A percentile compares a stretch with the other conserved stretches of the same genome.
Conservation (phyloP, 2,797 vertebrate species). For the Paratrypauchen microcephalus region DNA sequence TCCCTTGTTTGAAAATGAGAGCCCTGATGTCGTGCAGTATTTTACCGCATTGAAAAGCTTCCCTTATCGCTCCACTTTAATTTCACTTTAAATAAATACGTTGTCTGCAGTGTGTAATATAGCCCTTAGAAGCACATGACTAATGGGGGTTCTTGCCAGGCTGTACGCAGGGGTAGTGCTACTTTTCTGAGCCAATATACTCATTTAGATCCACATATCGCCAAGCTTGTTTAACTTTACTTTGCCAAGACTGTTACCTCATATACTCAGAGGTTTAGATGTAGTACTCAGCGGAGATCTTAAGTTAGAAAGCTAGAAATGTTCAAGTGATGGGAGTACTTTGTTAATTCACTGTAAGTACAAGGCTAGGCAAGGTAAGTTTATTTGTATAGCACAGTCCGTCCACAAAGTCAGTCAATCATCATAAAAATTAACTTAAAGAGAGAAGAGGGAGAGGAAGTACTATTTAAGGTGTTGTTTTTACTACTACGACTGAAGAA, state of each 20-base stretch:
- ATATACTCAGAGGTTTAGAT: slow-evolving; percentile 24
- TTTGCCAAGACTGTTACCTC: slow-evolving; percentile 30
- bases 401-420: too few relatives aligned
- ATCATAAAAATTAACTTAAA: too few relatives aligned
- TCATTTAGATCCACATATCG: slow-evolving; percentile 52
- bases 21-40: slow-evolving; percentile 35
- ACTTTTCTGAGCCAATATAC: slow-evolving; percentile 50
- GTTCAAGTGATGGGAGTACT: too few relatives aligned
- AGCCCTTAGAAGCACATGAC: slow-evolving; percentile 42
- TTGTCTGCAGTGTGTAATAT: slow-evolving; percentile 36
- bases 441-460: too few relatives aligned
- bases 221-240: slow-evolving; percentile 46
- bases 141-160: slow-evolving; percentile 48
- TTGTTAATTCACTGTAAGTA: too few relatives aligned
- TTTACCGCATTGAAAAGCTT: slow-evolving; percentile 17
- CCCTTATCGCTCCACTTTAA: slow-evolving; percentile 43
- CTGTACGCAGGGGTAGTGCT: slow-evolving; percentile 24
- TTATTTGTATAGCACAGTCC: too few relatives aligned
- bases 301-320: too few relatives aligned
- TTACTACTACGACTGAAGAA: too few relatives aligned
- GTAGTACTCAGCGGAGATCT: slow-evolving; percentile 7
- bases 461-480: too few relatives aligned
- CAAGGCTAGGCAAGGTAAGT: too few relatives aligned
- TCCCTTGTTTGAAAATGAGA: slow-evolving; percentile 36
- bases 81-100: slow-evolving; percentile 47